Base-by-base conservation (phyloP, 1,140 invertebrate species). In the Vanessa tameamea region DNA sequence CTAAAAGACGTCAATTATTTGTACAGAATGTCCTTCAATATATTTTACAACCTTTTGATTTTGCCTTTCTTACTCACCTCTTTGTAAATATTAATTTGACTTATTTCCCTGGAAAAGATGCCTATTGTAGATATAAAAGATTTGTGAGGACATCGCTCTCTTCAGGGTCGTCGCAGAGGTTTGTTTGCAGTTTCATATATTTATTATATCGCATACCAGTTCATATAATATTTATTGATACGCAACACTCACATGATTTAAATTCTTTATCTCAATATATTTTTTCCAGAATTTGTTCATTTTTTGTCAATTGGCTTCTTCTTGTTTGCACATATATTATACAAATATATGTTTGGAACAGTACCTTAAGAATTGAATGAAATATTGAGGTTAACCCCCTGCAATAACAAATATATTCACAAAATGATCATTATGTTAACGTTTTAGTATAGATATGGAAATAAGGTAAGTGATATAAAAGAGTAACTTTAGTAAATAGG, bases 111-210 rank as follows among this genome's bases (percentile, higher is more conserved):
- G 66, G 68, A 66, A 65, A 81, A 73, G 73, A 70, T 78, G 72
- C 70, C 77, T 87, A 87, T 82, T 84, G 82, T 85, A 82, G 80
- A 82, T 83, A 76, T 78, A 75, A 69, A 81, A 81, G 80, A 81
- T 82, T 84, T 82, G 79, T 72, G 77, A 79, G 85, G 81, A 82
- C 87, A 80, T 79, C 70, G 84, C 65, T 75, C 84, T 78, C 67
- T 64, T 72, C 83, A 85, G 69, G 86, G 83, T 76, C 80, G 67
- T 72, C 48, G 63, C 50, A 76, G 77, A 80, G 80, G 78, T 82
- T 80, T 82, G 53, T 76, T 78, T 78, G 72, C 63, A 75, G 73
- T 68, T 82, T 78, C 67, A 74, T 79, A 75, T 55, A 61, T 37
- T 61, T 31, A 64, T 55, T 69, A 31, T 26, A 37, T 43, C 37